Conservation (phyloP, 1,140 invertebrate species). For the Zaprionus ornatus region DNA sequence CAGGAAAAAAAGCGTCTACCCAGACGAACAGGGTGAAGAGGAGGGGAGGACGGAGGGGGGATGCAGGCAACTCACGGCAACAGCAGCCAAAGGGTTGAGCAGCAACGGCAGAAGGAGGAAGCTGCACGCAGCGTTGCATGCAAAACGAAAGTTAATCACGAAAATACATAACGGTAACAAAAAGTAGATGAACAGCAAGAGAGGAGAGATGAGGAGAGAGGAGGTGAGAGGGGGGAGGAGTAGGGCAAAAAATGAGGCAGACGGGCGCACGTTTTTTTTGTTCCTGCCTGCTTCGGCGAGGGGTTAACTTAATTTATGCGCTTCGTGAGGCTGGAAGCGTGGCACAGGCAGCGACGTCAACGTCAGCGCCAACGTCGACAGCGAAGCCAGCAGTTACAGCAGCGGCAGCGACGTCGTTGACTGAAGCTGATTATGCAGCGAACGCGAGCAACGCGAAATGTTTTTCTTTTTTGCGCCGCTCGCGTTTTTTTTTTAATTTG, state of each 20-base stretch:
- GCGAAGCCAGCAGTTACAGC: constrained; percentile 19
- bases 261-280: constrained; percentile 52
- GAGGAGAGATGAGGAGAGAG: not conserved
- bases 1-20: constrained; percentile 10
- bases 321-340: constrained; percentile 68
- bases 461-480: constrained; percentile 45
- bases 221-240: not conserved
- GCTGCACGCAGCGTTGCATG: constrained; percentile 59
- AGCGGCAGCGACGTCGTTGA: constrained; percentile 2
- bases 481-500: constrained; percentile 68
- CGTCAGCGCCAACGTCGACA: constrained; percentile 30
- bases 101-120: constrained; percentile 30
- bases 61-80: not conserved
- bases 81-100: constrained; percentile 45
- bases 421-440: constrained; percentile 68
- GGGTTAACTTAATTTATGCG: constrained; percentile 83
- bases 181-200: constrained; percentile 62
- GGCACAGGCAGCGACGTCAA: constrained; percentile 45
- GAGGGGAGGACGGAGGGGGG: not conserved
- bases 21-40: constrained; percentile 16
- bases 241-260: constrained; percentile 71
- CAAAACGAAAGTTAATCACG: constrained; percentile 82
- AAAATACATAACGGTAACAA: constrained; percentile 74
- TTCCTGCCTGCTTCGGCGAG: constrained; percentile 46
- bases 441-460: constrained; percentile 48